These are phyloP conservation scores for Alsophila aescularia DNA, from an alignment of 2,888 invertebrate species.

Conservation along the genomic window DNA sequence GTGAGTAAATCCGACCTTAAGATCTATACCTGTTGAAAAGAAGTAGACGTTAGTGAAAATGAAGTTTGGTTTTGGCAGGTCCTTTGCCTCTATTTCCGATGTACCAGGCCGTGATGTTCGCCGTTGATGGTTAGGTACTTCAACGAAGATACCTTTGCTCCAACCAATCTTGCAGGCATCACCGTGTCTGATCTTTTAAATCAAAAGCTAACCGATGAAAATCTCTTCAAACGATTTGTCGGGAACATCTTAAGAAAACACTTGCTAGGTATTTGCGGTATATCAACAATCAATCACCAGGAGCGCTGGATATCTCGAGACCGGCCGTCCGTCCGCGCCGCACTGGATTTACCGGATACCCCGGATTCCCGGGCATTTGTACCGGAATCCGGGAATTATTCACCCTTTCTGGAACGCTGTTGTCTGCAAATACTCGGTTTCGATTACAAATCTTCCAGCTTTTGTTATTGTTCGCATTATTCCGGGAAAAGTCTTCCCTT, in stretches of 20 bases:
- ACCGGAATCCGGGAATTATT: conserved; percentile 64
- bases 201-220: not conserved
- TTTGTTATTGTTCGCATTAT: conserved; percentile 38
- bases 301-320: conserved; percentile 46
- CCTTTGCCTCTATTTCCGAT: too few species aligned
- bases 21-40: too few species aligned
- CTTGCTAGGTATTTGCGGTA: conserved; percentile 6
- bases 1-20: too few species aligned
- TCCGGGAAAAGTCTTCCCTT: conserved; percentile 25
- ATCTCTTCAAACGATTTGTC: not conserved
- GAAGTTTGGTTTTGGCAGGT: too few species aligned
- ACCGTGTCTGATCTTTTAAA: not conserved
- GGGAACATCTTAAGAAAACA: conserved; percentile 17
- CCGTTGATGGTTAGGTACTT: too few species aligned
- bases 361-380: conserved; percentile 60
- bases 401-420: conserved; percentile 65
- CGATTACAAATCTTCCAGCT: conserved; percentile 55
- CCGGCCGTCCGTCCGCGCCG: conserved; percentile 59
- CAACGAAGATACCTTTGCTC: too few species aligned
- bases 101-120: too few species aligned
- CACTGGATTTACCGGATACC: conserved; percentile 67
- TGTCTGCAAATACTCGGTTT: conserved; percentile 46
- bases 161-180: too few species aligned
- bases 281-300: conserved; percentile 52
- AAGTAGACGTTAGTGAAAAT: too few species aligned